Conservation (phyloP, 2,113 vertebrate genomes). For the Onychostruthus taczanowskii region DNA sequence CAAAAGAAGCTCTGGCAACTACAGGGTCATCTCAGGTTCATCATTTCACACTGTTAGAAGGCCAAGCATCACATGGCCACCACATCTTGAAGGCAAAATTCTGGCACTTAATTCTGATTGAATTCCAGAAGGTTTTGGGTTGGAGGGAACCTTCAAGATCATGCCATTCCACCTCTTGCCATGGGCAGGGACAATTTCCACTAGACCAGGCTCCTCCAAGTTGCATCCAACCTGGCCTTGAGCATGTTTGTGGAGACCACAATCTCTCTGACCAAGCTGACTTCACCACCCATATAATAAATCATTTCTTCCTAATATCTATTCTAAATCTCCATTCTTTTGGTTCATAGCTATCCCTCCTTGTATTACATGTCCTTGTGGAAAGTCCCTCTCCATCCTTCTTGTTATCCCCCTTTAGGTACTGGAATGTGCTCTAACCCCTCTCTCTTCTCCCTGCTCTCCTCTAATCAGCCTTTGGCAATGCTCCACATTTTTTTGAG, state of each 20-base stretch:
- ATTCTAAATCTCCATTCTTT: background rate
- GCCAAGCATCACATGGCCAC: background rate
- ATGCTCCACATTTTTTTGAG: accelerated
- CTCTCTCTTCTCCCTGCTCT: background rate
- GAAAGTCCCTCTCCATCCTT: background rate
- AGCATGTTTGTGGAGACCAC: background rate
- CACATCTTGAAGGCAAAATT: background rate
- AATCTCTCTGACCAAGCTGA: background rate
- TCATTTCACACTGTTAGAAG: background rate
- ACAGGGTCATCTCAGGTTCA: background rate
- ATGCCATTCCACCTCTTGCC: background rate
- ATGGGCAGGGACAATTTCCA: background rate
- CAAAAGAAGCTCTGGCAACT: background rate
- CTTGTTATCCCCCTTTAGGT: background rate
- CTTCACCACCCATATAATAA: background rate
- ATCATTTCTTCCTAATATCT: background rate
- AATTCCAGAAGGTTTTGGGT: background rate
- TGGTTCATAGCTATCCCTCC: background rate
- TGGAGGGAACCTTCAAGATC: background rate
- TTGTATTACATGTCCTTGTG: too few relatives aligned
- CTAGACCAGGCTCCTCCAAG: background rate
- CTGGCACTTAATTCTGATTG: background rate
- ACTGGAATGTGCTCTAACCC: background rate
- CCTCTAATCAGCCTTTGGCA: background rate
- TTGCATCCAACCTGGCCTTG: background rate